These are phyloP conservation scores for Ctenopoma multispine DNA, from an alignment of 2,797 vertebrate genomes.

Conservation along the genomic window DNA sequence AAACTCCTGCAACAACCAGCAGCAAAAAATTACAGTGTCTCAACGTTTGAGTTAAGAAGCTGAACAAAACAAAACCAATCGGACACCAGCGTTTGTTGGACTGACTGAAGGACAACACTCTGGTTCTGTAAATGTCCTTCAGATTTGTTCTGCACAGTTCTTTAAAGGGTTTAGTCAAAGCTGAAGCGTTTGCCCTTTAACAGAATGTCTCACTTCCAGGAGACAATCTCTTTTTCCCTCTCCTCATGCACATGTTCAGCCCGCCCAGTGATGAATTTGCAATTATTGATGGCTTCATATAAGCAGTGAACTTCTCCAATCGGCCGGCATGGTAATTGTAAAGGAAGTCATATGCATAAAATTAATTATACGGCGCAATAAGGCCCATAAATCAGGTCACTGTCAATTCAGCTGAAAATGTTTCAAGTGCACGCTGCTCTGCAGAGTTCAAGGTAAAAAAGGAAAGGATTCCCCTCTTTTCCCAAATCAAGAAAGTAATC, in stretches of 20 bases:
- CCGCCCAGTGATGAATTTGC: slow-evolving; percentile 78
- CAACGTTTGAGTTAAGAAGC: too few relatives aligned
- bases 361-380: slow-evolving; percentile 92
- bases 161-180: slow-evolving; percentile 64
- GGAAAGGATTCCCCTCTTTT: slow-evolving; percentile 61
- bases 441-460: slow-evolving; percentile 82
- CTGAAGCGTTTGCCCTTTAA: slow-evolving; percentile 77
- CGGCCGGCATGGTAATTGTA: slow-evolving; percentile 89
- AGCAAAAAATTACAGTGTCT: too few relatives aligned
- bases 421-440: slow-evolving; percentile 82
- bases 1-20: too few relatives aligned
- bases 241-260: slow-evolving; percentile 68
- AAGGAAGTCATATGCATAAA: slow-evolving; percentile 97
- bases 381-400: slow-evolving; percentile 93
- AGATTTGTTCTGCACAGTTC: slow-evolving; percentile 58
- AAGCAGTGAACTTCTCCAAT: slow-evolving; percentile 91
- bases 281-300: slow-evolving; percentile 90
- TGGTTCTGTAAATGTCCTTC: slow-evolving; percentile 59
- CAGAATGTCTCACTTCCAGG: slow-evolving; percentile 55
- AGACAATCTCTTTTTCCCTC: slow-evolving; percentile 49
- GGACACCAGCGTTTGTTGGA: not conserved
- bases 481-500: slow-evolving; percentile 78
- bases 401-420: slow-evolving; percentile 87
- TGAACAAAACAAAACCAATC: too few relatives aligned
- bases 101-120: not conserved